Conservation (phyloP, 2,888 invertebrate species). For the Gortyna flavago region DNA sequence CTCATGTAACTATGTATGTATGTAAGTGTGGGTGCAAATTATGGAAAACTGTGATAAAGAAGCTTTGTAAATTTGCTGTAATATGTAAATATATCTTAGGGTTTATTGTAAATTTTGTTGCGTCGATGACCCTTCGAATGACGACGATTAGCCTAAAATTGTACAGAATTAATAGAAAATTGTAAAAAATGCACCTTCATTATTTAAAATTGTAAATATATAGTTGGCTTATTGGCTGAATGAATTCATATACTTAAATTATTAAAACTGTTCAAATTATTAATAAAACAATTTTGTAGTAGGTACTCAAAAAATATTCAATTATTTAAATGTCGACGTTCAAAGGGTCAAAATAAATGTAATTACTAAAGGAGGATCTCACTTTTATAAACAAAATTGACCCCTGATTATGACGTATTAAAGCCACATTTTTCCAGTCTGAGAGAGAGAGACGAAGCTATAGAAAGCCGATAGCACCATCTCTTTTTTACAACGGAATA, state of each 20-base stretch:
- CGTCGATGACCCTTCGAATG: constrained; percentile 50
- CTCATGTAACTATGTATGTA: constrained; percentile 23
- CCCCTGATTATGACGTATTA: too few relatives aligned
- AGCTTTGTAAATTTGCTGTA: constrained; percentile 80
- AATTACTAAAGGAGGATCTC: constrained; percentile 30
- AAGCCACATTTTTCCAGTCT: too few relatives aligned
- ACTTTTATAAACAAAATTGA: neutral
- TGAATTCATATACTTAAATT: neutral
- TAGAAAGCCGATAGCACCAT: too few relatives aligned
- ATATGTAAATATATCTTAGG: constrained; percentile 65
- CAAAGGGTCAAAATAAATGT: constrained; percentile 31
- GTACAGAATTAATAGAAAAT: neutral
- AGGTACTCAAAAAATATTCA: constrained; percentile 8
- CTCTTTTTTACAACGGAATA: too few relatives aligned
- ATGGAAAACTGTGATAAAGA: constrained; percentile 86
- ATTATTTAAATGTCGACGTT: constrained; percentile 27
- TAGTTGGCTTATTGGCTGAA: neutral
- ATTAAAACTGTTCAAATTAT: constrained; percentile 1
- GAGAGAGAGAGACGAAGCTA: too few relatives aligned
- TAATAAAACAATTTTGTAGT: neutral
- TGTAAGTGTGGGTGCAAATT: constrained; percentile 81
- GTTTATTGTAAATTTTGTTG: constrained; percentile 38
- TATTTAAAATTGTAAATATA: constrained; percentile 9
- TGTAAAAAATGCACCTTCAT: constrained; percentile 3
- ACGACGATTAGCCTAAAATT: constrained; percentile 22